Base-by-base conservation (phyloP, 2,888 invertebrate species). In the Spicauda simplicius region DNA sequence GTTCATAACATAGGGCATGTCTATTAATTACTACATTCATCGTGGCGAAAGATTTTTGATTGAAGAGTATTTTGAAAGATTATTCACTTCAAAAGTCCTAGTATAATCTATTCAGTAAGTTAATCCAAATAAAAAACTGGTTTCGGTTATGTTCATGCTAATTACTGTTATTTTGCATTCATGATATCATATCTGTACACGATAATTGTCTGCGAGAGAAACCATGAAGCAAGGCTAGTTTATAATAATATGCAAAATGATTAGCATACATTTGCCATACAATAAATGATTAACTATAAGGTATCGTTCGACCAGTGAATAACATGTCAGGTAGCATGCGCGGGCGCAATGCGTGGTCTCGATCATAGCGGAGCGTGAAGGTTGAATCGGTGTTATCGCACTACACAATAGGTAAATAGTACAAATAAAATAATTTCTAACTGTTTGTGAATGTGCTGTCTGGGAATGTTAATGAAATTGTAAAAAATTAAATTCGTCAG, bases 341-440 rank as follows among this genome's bases (percentile, higher is more conserved):
- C 77, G 72, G 76, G 75, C 73, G 73, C 71, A 64, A 56, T 76
- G 76, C 76, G 78, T 80, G 80, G 78, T 79, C 80, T 80, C 78
- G 84, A 86, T 88, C 85, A 87, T 76, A 81, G 71, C 77, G 73
- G 72, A 81, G 79, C 86, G 83, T 87, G 90, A 89, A 90, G 90
- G 89, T 79, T 87, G 81, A 72, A 69, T n/a, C 14, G 81, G 48
- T 37, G 64, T 56, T 58, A 64, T 64, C 64, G 37, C 56, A 33
- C 41, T n/a, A 75, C 76, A 80, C 78, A 82, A 79, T 75, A 76
- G 79, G 78, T 78, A 80, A 82, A 84, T 76, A 81, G 80, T 80
- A 76, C 77, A 76, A 79, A 74, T 72, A 71, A 71, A 37, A 37
- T 37, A 37, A 54, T 53, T 61, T 20, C 61, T 53, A 33, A 41